A percentile compares a stretch with the other conserved stretches of the same genome.
Evolutionary conservation across 2,888 invertebrate species (phyloP).

Genomic region (Polydrusus pterygomalis): DNA sequence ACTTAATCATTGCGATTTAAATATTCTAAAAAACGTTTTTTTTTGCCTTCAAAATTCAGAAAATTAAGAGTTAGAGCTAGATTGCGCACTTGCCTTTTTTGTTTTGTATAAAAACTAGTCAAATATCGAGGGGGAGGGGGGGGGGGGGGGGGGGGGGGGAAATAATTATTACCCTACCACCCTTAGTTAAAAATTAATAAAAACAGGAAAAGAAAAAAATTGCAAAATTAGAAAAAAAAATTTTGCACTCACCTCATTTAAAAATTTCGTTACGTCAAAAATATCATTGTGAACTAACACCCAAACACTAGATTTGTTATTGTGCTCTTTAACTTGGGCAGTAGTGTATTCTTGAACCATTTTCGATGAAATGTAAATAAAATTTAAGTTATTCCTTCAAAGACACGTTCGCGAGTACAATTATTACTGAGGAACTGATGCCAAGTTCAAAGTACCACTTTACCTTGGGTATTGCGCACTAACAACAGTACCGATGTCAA

Average conservation of each 20-base stretch:
- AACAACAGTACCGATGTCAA: slow-evolving; percentile 2
- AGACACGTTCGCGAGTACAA: slow-evolving; percentile 2
- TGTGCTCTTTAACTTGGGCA: slow-evolving; percentile 81
- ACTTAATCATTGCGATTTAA: too few relatives aligned
- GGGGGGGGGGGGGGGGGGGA: too few relatives aligned
- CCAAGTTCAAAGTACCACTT: slow-evolving; percentile 12
- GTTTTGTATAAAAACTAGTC: too few relatives aligned
- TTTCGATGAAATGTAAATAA: slow-evolving; percentile 17
- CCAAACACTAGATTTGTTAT: slow-evolving; percentile 78
- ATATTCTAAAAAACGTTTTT: too few relatives aligned
- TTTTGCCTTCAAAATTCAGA: too few relatives aligned
- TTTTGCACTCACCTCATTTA: slow-evolving; percentile 82
- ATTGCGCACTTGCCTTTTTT: too few relatives aligned
- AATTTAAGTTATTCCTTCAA: not conserved
- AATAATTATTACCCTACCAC: too few relatives aligned
- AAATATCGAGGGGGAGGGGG: too few relatives aligned
- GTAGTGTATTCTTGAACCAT: slow-evolving; percentile 71
- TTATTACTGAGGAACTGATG: not conserved
- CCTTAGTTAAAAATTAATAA: too few relatives aligned
- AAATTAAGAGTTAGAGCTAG: too few relatives aligned
- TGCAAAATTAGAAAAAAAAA: too few relatives aligned
- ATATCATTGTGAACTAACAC: slow-evolving; percentile 86
- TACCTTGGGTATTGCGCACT: slow-evolving; percentile 15
- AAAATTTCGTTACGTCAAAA: slow-evolving; percentile 86
- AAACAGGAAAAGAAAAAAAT: too few relatives aligned